Percentiles rank a stretch among this genome's conserved stretches.
Conservation (phyloP, 1,140 invertebrate genomes). For the Drosophila sp. region DNA sequence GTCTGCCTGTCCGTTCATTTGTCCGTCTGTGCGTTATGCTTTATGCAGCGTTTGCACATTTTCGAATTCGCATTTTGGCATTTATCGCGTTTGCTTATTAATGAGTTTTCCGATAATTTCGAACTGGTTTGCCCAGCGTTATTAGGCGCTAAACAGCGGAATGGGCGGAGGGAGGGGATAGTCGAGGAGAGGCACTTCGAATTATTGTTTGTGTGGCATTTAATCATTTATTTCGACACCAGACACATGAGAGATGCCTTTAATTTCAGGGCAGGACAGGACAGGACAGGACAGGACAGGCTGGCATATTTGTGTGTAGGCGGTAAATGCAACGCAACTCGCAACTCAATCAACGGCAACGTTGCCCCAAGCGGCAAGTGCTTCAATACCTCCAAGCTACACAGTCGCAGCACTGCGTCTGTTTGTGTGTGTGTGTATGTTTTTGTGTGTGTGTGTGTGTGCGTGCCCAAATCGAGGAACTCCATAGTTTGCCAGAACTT, state of each 20-base stretch:
- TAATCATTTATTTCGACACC: constrained; percentile 56
- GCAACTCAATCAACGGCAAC: constrained; percentile 53
- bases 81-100: constrained; percentile 70
- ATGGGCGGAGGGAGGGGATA: constrained; percentile 1
- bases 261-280: too few species aligned
- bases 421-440: background rate
- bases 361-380: constrained; percentile 36
- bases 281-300: too few species aligned
- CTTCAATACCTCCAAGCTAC: background rate
- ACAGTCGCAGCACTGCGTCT: background rate
- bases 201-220: constrained; percentile 64
- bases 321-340: constrained; percentile 49
- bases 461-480: constrained; percentile 8
- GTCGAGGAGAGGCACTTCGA: constrained; percentile 50
- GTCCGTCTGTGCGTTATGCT: constrained; percentile 24
- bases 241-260: constrained; percentile 30
- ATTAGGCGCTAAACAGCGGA: background rate
- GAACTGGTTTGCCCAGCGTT: constrained; percentile 16
- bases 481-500: constrained; percentile 55
- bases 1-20: background rate
- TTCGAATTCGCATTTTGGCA: constrained; percentile 43
- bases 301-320: constrained; percentile 10
- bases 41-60: constrained; percentile 66
- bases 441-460: constrained; percentile 19
- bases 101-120: constrained; percentile 78